Percentiles rank a stretch among this genome's conserved stretches.
Evolutionary conservation across 1,140 invertebrate genomes (phyloP).

Genomic region (Drosophila navojoa): DNA sequence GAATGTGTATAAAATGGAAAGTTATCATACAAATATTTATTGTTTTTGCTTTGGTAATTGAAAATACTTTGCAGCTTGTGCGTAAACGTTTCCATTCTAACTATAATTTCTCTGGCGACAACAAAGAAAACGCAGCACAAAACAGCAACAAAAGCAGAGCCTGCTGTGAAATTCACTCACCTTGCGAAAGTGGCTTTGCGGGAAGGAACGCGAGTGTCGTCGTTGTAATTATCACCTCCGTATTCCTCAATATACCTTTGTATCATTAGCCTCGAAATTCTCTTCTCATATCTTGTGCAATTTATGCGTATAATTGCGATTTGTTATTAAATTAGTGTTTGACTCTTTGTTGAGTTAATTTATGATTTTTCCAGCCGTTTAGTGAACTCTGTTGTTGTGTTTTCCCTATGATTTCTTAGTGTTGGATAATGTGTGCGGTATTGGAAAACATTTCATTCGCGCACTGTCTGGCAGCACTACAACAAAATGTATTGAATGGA

Average conservation of each 20-base stretch:
- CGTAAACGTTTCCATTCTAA: no score
- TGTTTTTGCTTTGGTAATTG: not conserved
- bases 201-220: slow-evolving; percentile 11
- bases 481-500: not conserved
- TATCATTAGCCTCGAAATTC: slow-evolving; percentile 31
- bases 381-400: slow-evolving; percentile 36
- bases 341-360: not conserved
- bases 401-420: slow-evolving; percentile 31
- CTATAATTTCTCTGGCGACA: not conserved
- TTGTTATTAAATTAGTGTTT: not conserved
- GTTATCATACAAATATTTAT: slow-evolving; percentile 14
- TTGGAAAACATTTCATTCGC: slow-evolving; percentile 1
- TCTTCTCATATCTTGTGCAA: not conserved
- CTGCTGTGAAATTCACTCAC: slow-evolving; percentile 9
- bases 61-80: no score
- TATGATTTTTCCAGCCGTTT: slow-evolving; percentile 32
- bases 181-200: slow-evolving; percentile 31
- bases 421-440: slow-evolving; percentile 10
- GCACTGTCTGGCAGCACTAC: slow-evolving; percentile 11
- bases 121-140: slow-evolving; percentile 46
- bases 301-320: slow-evolving; percentile 6
- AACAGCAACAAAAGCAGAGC: slow-evolving; percentile 28
- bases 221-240: slow-evolving; percentile 28
- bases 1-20: not conserved
- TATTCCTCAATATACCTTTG: slow-evolving; percentile 14